Evolutionary conservation across 2,113 vertebrate genomes (phyloP).

Genomic region (Catharus bicknelli): DNA sequence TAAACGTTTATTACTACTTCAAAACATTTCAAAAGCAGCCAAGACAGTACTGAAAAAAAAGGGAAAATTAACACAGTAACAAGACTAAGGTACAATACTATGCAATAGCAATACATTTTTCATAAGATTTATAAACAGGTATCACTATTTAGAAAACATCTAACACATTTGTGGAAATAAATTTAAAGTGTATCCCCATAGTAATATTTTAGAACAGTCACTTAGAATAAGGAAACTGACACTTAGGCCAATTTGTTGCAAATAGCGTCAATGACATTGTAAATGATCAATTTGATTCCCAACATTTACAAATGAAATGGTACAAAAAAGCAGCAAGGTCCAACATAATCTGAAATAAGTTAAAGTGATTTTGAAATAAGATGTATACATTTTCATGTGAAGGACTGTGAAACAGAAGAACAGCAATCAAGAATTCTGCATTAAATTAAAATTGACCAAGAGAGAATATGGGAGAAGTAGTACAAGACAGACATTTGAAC

Average conservation of each 20-base stretch:
- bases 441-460: not conserved
- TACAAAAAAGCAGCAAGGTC: not conserved
- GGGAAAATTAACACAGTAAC: slow-evolving; percentile 15
- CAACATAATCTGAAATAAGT: not conserved
- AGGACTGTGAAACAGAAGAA: not conserved
- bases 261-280: not conserved
- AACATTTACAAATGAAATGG: not conserved
- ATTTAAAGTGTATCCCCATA: slow-evolving; percentile 34
- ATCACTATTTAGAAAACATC: slow-evolving; percentile 62
- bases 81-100: slow-evolving; percentile 55
- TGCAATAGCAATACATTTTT: slow-evolving; percentile 41
- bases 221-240: slow-evolving; percentile 33
- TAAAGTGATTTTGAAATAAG: not conserved
- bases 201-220: slow-evolving; percentile 20
- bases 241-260: slow-evolving; percentile 15
- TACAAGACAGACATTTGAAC: slow-evolving; percentile 20
- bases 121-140: slow-evolving; percentile 58
- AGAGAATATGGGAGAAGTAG: not conserved
- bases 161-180: slow-evolving; percentile 52
- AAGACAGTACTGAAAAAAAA: slow-evolving; percentile 37
- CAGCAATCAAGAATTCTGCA: not conserved
- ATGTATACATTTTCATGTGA: not conserved
- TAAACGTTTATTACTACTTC: slow-evolving; percentile 72
- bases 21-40: slow-evolving; percentile 51
- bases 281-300: not conserved